Percentiles rank a stretch among this genome's conserved stretches.
Evolutionary conservation across 2,113 vertebrate species (phyloP).

Genomic region (Tylochromis polylepis): DNA sequence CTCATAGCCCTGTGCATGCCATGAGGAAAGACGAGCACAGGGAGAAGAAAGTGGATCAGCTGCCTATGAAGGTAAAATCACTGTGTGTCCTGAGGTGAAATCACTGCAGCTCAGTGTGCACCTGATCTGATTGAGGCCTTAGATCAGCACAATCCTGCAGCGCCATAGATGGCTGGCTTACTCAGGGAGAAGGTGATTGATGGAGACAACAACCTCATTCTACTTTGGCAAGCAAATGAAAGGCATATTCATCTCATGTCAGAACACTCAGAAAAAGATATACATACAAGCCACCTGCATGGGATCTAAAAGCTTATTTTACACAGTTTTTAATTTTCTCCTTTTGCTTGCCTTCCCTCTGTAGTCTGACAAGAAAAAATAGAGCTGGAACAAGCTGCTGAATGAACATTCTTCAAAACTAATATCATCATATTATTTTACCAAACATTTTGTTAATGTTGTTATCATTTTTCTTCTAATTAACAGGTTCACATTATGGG

Average conservation of each 20-base stretch:
- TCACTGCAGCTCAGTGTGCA: neutral
- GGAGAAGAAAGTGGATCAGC: neutral
- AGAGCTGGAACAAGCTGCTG: neutral
- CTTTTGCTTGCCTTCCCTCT: neutral
- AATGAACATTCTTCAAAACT: neutral
- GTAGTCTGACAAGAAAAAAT: neutral
- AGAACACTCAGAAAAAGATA: neutral
- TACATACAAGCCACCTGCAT: neutral
- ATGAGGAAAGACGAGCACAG: neutral
- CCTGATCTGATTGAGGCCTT: neutral
- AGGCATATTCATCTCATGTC: neutral
- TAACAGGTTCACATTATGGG: neutral
- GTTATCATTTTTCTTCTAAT: neutral
- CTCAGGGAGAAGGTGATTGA: neutral
- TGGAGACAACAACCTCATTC: neutral
- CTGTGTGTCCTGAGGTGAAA: neutral
- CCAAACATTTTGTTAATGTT: neutral
- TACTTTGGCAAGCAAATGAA: conserved; percentile 8
- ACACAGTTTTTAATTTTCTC: neutral
- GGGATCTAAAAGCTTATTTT: neutral
- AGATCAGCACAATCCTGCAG: neutral
- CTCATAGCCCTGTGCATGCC: neutral
- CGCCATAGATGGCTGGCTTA: neutral
- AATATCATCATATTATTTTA: neutral
- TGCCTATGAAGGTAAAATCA: neutral